Evolutionary conservation across 2,113 vertebrate genomes (phyloP).

Genomic region (Sinocyclocheilus anshuiensis): DNA sequence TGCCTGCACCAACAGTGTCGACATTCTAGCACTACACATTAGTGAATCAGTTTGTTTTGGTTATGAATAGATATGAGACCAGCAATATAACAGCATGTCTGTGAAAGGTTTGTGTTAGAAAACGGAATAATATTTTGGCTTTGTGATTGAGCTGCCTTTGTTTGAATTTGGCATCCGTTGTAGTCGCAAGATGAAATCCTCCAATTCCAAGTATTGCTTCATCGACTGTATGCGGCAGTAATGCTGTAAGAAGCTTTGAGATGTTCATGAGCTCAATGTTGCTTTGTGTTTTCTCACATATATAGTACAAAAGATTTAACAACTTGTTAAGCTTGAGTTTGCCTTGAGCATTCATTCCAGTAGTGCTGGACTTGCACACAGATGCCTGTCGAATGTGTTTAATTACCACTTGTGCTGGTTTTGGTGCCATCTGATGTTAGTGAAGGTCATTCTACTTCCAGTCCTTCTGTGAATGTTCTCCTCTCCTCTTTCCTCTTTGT

Average conservation of each 20-base stretch:
- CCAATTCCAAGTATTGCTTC: conserved; percentile 48
- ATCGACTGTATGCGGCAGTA: conserved; percentile 41
- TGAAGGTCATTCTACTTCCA: too few relatives aligned
- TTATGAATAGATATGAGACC: neutral
- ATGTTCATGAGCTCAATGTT: conserved; percentile 58
- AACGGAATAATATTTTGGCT: neutral
- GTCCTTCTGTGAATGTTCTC: neutral
- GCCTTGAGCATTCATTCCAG: too few relatives aligned
- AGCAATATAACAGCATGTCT: neutral
- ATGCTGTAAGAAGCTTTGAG: conserved; percentile 62
- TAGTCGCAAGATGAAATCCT: conserved; percentile 47
- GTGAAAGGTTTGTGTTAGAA: neutral
- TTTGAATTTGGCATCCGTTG: conserved; percentile 45
- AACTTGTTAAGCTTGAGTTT: neutral
- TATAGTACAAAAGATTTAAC: conserved; percentile 20
- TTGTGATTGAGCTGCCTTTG: conserved; percentile 34
- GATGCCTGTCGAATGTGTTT: too few relatives aligned
- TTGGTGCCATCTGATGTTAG: too few relatives aligned
- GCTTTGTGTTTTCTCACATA: conserved; percentile 46
- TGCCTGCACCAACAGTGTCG: neutral
- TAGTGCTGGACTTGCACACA: neutral
- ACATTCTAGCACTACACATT: neutral
- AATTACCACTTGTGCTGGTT: too few relatives aligned
- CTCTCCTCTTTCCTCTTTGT: neutral
- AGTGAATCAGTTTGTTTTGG: neutral